Base-by-base conservation (phyloP, 2,113 vertebrate genomes). In the Elanoides forficatus region DNA sequence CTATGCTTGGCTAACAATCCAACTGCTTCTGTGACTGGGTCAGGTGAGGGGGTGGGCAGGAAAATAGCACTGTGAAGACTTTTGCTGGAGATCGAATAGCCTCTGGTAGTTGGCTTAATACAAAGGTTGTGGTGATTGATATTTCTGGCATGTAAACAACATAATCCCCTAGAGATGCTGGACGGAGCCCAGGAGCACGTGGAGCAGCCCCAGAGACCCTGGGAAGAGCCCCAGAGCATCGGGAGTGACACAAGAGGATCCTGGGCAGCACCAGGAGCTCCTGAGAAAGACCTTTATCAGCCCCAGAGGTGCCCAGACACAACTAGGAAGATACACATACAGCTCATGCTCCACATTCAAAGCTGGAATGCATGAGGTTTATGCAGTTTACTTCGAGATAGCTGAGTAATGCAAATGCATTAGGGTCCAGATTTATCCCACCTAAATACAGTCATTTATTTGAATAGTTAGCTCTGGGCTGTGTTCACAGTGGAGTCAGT, bases 341-440 rank as follows among this genome's bases (percentile, higher is more conserved):
- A 0, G 80, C 78, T 75, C 11, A 11, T 74, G 63, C 20, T 80
- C 32, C 27, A 10, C 55, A 7, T 72, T 55, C 0, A 0, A 55
- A 63, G 40, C 47, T 6, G 0, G 76, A 82, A 72, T 25, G 73
- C 45, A 47, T 65, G 60, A 85, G 83, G 30, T 63, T 85, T 67
- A 3, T 78, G 55, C 76, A 79, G 76, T 42, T 86, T n/a, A 22
- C 53, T 86, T 17, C 1, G 10, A 81, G 80, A 63, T 3, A 89
- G 94, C 89, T 93, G 76, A 96, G 81, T 87, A 81, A 91, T 56
- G 90, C 89, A 66, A 36, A 93, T 74, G 22, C 73, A 34, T 60
- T 13, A 30, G 36, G 56, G 70, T 40, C 84, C 22, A 36, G 73
- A 85, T 93, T 93, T 87, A 75, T 89, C 73, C 72, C 58, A 32